These are phyloP conservation scores for Crypturellus undulatus DNA, from an alignment of 2,113 vertebrate genomes.

Conservation along the genomic window DNA sequence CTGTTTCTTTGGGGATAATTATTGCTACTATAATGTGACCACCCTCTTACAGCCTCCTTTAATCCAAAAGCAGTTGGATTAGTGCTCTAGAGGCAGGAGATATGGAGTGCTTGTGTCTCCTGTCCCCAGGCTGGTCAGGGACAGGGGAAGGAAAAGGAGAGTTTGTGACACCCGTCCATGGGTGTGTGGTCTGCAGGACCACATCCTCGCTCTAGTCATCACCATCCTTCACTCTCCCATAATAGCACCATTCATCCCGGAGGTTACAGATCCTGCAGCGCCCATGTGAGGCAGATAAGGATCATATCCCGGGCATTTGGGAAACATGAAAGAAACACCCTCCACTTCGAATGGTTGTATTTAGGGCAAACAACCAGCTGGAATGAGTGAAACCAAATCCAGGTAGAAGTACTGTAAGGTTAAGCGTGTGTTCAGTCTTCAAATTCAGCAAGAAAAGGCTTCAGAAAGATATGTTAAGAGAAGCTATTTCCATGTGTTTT, in stretches of 20 bases:
- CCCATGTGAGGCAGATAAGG: background rate
- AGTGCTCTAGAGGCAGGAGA: background rate
- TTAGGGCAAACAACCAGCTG: background rate
- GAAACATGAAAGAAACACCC: background rate
- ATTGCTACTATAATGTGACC: background rate
- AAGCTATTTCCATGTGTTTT: background rate
- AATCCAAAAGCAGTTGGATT: too few species aligned
- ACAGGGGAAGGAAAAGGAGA: background rate
- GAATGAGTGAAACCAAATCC: slow-evolving; percentile 72
- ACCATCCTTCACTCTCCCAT: background rate
- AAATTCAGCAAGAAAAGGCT: slow-evolving; percentile 69
- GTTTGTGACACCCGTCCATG: background rate
- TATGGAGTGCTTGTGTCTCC: too few species aligned
- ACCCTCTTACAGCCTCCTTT: background rate
- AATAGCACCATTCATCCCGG: background rate
- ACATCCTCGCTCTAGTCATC: background rate
- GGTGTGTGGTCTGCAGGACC: background rate
- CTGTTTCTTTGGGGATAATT: background rate
- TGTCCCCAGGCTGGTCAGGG: too few species aligned
- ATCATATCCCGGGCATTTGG: background rate
- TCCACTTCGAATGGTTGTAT: background rate
- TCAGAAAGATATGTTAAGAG: background rate
- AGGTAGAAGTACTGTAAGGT: slow-evolving; percentile 76
- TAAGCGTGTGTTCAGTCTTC: slow-evolving; percentile 74
- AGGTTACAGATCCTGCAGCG: background rate